Evolutionary conservation across 2,888 invertebrate genomes (phyloP).

Genomic region (Protophormia terraenovae): DNA sequence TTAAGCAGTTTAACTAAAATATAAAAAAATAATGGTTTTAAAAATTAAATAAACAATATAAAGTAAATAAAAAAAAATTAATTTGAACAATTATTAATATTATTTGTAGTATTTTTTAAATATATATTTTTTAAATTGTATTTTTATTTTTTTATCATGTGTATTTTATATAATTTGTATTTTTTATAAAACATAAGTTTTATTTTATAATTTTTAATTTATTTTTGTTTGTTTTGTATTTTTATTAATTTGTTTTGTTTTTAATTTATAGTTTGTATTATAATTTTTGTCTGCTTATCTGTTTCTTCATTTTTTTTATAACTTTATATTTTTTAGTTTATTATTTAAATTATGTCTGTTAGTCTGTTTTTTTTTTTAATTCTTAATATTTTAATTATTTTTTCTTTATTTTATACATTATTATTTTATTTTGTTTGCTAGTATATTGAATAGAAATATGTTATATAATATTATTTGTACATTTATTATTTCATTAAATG

Average conservation of each 20-base stretch:
- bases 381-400: background rate
- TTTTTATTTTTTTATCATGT: background rate
- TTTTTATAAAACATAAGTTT: too few relatives aligned
- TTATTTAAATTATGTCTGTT: background rate
- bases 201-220: background rate
- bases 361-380: background rate
- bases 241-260: background rate
- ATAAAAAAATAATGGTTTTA: background rate
- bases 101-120: too few relatives aligned
- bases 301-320: too few relatives aligned
- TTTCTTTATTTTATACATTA: background rate
- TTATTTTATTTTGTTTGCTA: constrained; percentile 7
- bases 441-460: background rate
- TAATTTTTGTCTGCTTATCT: background rate
- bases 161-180: too few relatives aligned
- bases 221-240: background rate
- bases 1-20: background rate
- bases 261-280: background rate
- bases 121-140: background rate
- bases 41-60: background rate
- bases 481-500: background rate
- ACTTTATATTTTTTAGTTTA: background rate
- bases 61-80: background rate
- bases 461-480: constrained; percentile 11
- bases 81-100: constrained; percentile 19